These are phyloP conservation scores for Leucophenga varia DNA, from an alignment of 1,140 invertebrate genomes.

Conservation along the genomic window DNA sequence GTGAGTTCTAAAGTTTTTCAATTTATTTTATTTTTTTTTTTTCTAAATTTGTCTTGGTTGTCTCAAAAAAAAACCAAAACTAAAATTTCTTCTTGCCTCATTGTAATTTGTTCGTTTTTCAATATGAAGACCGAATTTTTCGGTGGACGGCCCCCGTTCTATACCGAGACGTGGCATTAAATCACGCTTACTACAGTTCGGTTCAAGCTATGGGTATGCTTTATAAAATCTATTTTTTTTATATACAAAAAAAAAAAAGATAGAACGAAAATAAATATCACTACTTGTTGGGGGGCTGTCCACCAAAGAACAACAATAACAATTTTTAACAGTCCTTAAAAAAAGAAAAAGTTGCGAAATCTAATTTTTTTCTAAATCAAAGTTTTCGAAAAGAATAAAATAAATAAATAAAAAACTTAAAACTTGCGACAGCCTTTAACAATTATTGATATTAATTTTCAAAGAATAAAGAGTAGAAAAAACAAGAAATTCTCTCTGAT, in stretches of 20 bases:
- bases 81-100: not conserved
- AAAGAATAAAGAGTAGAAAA: not conserved
- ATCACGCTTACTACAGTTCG: constrained; percentile 84
- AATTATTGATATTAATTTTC: constrained; percentile 38
- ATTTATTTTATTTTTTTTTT: constrained; percentile 5
- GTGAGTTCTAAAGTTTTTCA: constrained; percentile 80
- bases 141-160: constrained; percentile 77
- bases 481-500: constrained; percentile 1
- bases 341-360: no score
- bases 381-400: constrained; percentile 77
- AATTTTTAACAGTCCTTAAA: constrained; percentile 3
- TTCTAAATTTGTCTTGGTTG: not conserved
- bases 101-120: constrained; percentile 16
- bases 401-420: no score
- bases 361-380: constrained; percentile 51
- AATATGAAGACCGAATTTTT: constrained; percentile 59
- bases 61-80: constrained; percentile 9
- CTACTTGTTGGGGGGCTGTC: constrained; percentile 66
- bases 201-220: constrained; percentile 80
- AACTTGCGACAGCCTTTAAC: constrained; percentile 64
- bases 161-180: constrained; percentile 82
- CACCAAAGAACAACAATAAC: constrained; percentile 39
- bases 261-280: constrained; percentile 29
- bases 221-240: constrained; percentile 1
- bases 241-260: not conserved